Base-by-base conservation (phyloP, 2,113 vertebrate genomes). In the Hemicordylus capensis region DNA sequence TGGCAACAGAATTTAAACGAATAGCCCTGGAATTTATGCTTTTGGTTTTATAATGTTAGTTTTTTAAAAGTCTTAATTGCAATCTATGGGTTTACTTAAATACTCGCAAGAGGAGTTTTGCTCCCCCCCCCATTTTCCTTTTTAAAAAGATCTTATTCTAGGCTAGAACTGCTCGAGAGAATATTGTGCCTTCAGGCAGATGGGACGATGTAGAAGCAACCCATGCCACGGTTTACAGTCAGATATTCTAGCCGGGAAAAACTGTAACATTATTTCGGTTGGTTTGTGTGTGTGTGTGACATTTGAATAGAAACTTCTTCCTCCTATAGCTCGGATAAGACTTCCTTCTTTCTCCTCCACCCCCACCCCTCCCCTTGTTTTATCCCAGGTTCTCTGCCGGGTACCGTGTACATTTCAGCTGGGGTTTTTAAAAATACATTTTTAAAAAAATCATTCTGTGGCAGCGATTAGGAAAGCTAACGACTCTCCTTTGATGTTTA, bases 401-500 rank as follows among this genome's bases (percentile, higher is more conserved):
- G 85, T 76, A 76, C 82, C 56, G 6, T 76, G 81, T 80, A 66
- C 83, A 76, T 89, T 93, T 91, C 90, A 87, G n/a, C 31, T 37
- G 67, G 54, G 37, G 51, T 74, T 63, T 63, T 42, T 54, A 54
- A 54, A n/a, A n/a, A 69, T 34, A 61, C 61, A 28, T n/a, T 56
- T 42, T 61, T 14, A 61, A 48, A 46, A 59, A 58, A 85, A 59
- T 37, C 54, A 72, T 93, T 92, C 92, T 75, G 90, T 92, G 85
- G 89, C 67, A 93, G 92, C 95, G 94, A 94, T 94, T 93, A 93
- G 91, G 89, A 88, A 89, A 89, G 85, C 91, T 90, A 93, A 93
- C 66, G 91, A 93, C 89, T 91, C 90, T 87, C 85, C 94, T 96
- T 96, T 96, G 95, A 96, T 96, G 93, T 96, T 95, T 93, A 80